Conservation (phyloP, 2,888 invertebrate genomes). For the Drosophila tripunctata region DNA sequence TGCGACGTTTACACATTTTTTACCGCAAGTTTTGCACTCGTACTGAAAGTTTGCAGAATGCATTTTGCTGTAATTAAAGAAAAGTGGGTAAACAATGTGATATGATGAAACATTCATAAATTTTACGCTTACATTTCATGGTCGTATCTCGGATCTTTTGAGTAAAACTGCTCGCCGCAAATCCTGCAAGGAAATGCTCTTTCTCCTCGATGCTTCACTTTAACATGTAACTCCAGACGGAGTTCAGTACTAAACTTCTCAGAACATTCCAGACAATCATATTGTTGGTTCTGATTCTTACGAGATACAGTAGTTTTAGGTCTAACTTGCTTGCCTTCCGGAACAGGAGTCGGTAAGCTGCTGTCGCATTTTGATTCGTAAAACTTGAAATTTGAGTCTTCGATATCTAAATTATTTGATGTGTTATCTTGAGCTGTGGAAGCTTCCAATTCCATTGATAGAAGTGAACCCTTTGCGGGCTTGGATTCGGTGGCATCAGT, state of each 20-base stretch:
- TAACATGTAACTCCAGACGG: conserved; percentile 48
- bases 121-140: conserved; percentile 75
- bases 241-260: conserved; percentile 47
- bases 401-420: conserved; percentile 41
- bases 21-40: conserved; percentile 71
- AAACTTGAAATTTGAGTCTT: no score
- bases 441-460: conserved; percentile 1
- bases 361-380: no score
- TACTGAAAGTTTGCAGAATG: conserved; percentile 67
- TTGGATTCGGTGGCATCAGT: background rate
- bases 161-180: conserved; percentile 72
- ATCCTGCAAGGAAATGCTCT: conserved; percentile 79
- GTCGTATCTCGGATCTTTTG: conserved; percentile 60
- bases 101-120: background rate
- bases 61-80: conserved; percentile 25
- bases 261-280: no score
- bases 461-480: background rate
- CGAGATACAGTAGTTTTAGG: conserved; percentile 58
- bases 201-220: conserved; percentile 79
- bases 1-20: conserved; percentile 78
- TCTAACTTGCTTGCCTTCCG: no score
- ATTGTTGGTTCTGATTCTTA: no score
- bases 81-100: background rate
- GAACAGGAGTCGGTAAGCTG: no score
- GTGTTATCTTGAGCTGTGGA: conserved; percentile 1